A percentile compares a stretch with the other conserved stretches of the same genome.
Evolutionary conservation across 2,888 invertebrate genomes (phyloP).

Genomic region (Cryptocheilus praepositus): DNA sequence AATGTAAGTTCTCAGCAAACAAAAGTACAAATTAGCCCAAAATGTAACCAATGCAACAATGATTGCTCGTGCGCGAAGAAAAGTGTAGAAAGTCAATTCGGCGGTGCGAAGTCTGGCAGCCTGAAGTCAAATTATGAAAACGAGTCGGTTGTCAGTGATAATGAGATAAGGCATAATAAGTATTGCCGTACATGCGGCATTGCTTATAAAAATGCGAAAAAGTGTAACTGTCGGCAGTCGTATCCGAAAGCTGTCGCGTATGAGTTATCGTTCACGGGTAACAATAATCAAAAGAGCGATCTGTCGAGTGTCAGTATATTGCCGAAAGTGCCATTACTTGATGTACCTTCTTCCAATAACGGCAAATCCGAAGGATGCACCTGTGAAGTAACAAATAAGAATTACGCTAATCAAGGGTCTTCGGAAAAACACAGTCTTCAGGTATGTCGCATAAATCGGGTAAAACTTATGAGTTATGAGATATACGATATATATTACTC

Average conservation of each 20-base stretch:
- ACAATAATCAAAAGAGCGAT: slow-evolving; percentile 44
- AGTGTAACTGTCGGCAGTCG: slow-evolving; percentile 59
- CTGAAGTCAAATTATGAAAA: slow-evolving; percentile 26
- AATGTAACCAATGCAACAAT: slow-evolving; percentile 54
- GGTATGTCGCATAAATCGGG: slow-evolving; percentile 37
- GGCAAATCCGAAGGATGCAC: slow-evolving; percentile 47
- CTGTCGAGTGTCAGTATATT: slow-evolving; percentile 22
- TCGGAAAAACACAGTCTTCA: slow-evolving; percentile 55
- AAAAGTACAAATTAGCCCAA: slow-evolving; percentile 47
- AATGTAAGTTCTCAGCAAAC: slow-evolving; percentile 27
- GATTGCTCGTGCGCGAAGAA: slow-evolving; percentile 51
- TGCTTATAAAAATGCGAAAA: slow-evolving; percentile 58
- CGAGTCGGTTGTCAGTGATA: slow-evolving; percentile 28
- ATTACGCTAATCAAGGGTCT: slow-evolving; percentile 25
- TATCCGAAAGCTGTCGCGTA: slow-evolving; percentile 75
- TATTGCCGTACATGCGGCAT: slow-evolving; percentile 65
- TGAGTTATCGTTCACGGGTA: slow-evolving; percentile 71
- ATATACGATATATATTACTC: slow-evolving; percentile 5
- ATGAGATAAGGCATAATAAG: slow-evolving; percentile 47
- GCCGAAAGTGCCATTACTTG: slow-evolving; percentile 31
- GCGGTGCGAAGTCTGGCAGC: too few species aligned
- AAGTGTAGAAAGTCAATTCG: slow-evolving; percentile 9
- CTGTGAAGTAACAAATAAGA: slow-evolving; percentile 51
- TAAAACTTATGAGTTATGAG: slow-evolving; percentile 6
- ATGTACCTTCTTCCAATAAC: slow-evolving; percentile 18